Evolutionary conservation across 53 echinoderm and acorn worm genomes (phyloP).

Genomic region (Glandiceps talaboti): DNA sequence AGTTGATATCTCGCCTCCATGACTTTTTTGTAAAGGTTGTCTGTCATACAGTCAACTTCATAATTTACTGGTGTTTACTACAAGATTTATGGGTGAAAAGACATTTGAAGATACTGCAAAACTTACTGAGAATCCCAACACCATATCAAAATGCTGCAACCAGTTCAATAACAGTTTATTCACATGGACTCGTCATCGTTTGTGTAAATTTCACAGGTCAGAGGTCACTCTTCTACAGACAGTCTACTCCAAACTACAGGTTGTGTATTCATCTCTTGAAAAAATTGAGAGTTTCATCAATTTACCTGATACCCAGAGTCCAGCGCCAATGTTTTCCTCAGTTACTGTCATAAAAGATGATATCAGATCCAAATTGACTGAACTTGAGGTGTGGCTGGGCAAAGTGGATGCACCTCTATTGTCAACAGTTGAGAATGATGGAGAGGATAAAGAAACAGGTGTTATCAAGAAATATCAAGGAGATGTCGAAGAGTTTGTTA

Average conservation of each 20-base stretch:
- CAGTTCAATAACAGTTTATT: too few relatives aligned
- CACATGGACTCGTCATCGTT: too few relatives aligned
- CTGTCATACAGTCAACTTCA: too few relatives aligned
- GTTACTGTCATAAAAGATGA: not conserved
- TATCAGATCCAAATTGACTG: not conserved
- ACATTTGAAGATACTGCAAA: too few relatives aligned
- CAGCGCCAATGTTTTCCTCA: not conserved
- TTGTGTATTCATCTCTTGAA: not conserved
- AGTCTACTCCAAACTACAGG: not conserved
- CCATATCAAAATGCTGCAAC: too few relatives aligned
- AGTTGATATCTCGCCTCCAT: too few relatives aligned
- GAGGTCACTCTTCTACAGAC: not conserved
- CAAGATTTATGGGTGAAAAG: too few relatives aligned
- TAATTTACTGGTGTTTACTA: too few relatives aligned
- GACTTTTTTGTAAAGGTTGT: too few relatives aligned
- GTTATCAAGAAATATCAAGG: slow-evolving; percentile 5
- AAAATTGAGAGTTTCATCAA: not conserved
- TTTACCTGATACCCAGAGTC: not conserved
- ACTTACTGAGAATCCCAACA: too few relatives aligned
- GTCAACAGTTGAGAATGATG: slow-evolving; percentile 2
- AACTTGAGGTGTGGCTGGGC: not conserved
- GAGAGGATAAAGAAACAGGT: not conserved
- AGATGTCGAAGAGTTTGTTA: slow-evolving; percentile 20
- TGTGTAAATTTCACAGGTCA: too few relatives aligned
- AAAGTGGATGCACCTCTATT: not conserved